A percentile compares a stretch with the other conserved stretches of the same genome.
phyloP scores from a whole-genome alignment of 64 coral and sea anemone genomes.

The Stichodactyla mertensii region DNA sequence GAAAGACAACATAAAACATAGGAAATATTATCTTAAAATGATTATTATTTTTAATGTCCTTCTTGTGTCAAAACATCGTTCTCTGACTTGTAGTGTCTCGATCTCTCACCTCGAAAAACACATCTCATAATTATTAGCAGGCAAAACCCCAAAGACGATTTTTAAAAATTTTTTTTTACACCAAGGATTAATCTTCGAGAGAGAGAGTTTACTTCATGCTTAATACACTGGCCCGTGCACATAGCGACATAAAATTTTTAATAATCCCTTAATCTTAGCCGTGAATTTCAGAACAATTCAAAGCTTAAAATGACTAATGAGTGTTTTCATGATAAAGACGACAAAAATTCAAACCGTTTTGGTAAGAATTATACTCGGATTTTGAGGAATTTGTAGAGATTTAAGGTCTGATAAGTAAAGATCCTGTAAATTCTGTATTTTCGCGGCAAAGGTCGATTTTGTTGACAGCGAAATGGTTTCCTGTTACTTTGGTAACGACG shows the following conservation, averaged over 20 bases:
- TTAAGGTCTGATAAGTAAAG: background rate
- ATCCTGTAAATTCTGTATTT: background rate
- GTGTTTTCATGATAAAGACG: background rate
- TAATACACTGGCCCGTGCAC: background rate
- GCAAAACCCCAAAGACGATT: too few species aligned
- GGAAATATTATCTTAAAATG: background rate
- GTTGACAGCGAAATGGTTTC: background rate
- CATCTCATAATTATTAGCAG: background rate
- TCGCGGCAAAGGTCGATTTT: background rate
- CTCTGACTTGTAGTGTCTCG: background rate
- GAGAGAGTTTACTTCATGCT: too few species aligned
- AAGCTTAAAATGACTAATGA: background rate
- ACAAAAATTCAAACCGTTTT: background rate
- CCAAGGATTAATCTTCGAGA: too few species aligned
- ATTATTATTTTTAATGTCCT: background rate
- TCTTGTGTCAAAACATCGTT: background rate
- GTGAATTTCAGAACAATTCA: slow-evolving; percentile 21
- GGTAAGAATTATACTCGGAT: background rate
- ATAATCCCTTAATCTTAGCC: background rate
- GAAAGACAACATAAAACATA: background rate
- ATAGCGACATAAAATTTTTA: background rate
- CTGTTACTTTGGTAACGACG: background rate
- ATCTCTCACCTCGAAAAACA: background rate
- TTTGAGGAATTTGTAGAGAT: background rate
- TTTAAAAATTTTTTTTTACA: too few species aligned